Base-by-base conservation (phyloP, 2,797 vertebrate species). In the Remorina albescens region DNA sequence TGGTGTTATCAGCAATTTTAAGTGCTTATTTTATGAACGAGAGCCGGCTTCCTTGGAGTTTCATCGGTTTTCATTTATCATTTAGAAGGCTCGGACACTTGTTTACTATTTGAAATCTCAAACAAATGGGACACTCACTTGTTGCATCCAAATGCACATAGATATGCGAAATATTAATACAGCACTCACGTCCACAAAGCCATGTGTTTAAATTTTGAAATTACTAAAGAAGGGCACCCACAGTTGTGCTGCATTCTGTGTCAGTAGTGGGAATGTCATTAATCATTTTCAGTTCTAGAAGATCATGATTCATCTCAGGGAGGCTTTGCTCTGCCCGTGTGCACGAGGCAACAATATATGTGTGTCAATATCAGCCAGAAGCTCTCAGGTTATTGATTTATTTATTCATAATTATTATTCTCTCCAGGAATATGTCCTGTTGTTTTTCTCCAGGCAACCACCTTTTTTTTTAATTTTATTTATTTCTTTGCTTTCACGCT, bases 391-490 rank as follows among this genome's bases (percentile, higher is more conserved):
- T 83, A 71, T 86, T 81, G 78, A 68, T 83, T 78, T 84, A 81
- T 90, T 82, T 81, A 60, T 57, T 65, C n/a, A 44, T 62, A 77
- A 71, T 81, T 85, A 69, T 82, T 76, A n/a, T 55, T n/a, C 78
- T n/a, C 61, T 64, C 54, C 58, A 53, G 73, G 65, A 84, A 68
- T 57, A 75, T 34, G 61, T 82, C 53, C 59, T 47, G 66, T 80
- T 88, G 76, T 85, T 82, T n/a, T 69, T 53, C 83, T 59, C 8
- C 23, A 1, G 39, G 81, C 58, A 30, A 23, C 67, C 75, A 83
- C n/a, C n/a, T n/a, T n/a, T 87, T 88, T 84, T 60, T 88, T 85
- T 80, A 83, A 51, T 66, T 87, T 30, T 88, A 87, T 84, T 60
- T 88, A 85, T 80, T 84, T 51, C 66, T 87, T 74, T 89, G 75